Base-by-base conservation (phyloP, 1,140 invertebrate species). In the Amyelois transitella region DNA sequence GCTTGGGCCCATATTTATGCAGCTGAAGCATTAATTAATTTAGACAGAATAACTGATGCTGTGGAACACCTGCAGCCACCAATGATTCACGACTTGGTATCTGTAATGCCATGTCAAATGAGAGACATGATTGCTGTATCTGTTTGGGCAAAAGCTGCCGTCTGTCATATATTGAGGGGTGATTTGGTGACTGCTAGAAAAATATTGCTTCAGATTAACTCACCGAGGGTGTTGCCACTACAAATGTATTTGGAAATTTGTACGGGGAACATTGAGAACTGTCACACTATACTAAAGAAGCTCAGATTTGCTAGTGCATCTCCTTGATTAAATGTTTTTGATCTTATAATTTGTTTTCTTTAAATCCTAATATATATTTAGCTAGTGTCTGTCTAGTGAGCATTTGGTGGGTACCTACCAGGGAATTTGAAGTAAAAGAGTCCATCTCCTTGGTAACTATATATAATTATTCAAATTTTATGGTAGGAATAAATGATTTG, bases 1-100 rank as follows among this genome's bases (percentile, higher is more conserved):
- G 92, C 97, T 58, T 88, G 98, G 58, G 96, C 92, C 0, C 94
- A 97, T 81, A 91, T 98, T 61, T 98, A 98, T 82, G 93, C 94
- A 17, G 96, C 95, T 0, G 97, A 99, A 85, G 94, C 96, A 43
- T 85, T 96, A n/a, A 93, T 98, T 62, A 91, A 94, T 52, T 84
- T 97, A 72, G 94, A 97, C 72, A 92, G 93, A 88, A 93, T 96
- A 43, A 89, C 90, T 3, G 96, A 98, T 83, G 96, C 96, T 1
- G 91, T 97, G 17, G 92, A 95, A 57, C 93, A 96, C 81, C 88
- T 98, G 19, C 95, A 97, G 72, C 94, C 94, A 4, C 93, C 95
- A 28, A 91, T 92, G 75, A 91, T 96, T 51, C 82, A 89, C 67
- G 80, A 88, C 10, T 66, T 88, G n/a, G 81, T 88, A 5, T 76